These are phyloP conservation scores for Epinephelus awoara DNA, from an alignment of 2,797 vertebrate genomes.

Conservation along the genomic window DNA sequence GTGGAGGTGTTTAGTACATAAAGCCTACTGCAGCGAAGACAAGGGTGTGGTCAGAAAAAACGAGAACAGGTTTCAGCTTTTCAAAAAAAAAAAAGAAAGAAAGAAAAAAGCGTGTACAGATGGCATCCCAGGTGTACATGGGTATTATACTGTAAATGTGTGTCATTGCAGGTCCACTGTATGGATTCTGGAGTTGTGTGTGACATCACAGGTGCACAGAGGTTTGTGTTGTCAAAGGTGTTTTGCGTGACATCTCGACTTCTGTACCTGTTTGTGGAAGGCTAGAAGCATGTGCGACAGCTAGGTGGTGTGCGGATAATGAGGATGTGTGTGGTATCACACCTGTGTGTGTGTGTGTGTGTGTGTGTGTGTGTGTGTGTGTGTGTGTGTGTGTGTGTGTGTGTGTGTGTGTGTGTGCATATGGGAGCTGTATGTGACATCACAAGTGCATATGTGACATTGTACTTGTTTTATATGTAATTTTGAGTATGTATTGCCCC, in stretches of 20 bases:
- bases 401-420: not conserved
- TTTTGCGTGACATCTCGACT: not conserved
- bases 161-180: not conserved
- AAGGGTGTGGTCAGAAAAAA: not conserved
- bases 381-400: not conserved
- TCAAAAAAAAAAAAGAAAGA: not conserved
- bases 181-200: not conserved
- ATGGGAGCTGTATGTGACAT: not conserved
- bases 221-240: not conserved
- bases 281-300: not conserved
- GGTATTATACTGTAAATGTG: not conserved
- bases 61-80: not conserved
- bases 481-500: not conserved
- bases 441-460: not conserved
- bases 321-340: not conserved
- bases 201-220: not conserved
- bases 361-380: not conserved
- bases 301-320: not conserved
- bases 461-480: slow-evolving; percentile 31
- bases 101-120: not conserved
- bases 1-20: not conserved
- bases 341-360: not conserved
- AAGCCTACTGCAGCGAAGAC: not conserved
- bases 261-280: not conserved
- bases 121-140: not conserved